These are phyloP conservation scores for Achlya flavicornis DNA, from an alignment of 2,888 invertebrate species.

Conservation along the genomic window DNA sequence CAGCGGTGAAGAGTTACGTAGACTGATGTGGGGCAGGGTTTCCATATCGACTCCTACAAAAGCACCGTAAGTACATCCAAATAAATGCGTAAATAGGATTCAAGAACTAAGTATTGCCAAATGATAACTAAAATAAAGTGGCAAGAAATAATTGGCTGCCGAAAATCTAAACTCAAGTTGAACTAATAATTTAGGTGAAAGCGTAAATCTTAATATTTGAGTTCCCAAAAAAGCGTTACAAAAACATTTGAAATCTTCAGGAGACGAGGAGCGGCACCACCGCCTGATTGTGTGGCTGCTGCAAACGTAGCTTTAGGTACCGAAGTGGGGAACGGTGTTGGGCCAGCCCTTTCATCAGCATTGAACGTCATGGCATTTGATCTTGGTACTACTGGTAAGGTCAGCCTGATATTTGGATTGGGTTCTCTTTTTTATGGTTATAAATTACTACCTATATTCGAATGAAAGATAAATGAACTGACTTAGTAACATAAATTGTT, in stretches of 20 bases:
- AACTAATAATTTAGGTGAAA: too few relatives aligned
- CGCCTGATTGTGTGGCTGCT: slow-evolving; percentile 68
- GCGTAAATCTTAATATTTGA: too few relatives aligned
- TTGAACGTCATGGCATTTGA: slow-evolving; percentile 93
- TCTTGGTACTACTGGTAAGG: slow-evolving; percentile 57
- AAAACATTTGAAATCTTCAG: slow-evolving; percentile 28
- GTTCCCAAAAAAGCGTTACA: too few relatives aligned
- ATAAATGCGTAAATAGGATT: not conserved
- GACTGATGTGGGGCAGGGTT: slow-evolving; percentile 95
- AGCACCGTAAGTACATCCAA: slow-evolving; percentile 68
- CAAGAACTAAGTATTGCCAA: not conserved
- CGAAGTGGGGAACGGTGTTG: slow-evolving; percentile 73
- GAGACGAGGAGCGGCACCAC: slow-evolving; percentile 56
- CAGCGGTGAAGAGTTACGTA: slow-evolving; percentile 93
- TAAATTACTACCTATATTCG: too few relatives aligned
- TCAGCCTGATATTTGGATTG: too few relatives aligned
- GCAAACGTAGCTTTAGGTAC: slow-evolving; percentile 58
- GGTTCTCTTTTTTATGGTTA: too few relatives aligned
- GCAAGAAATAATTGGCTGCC: too few relatives aligned
- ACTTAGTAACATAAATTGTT: not conserved
- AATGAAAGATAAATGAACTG: too few relatives aligned
- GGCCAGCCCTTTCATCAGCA: slow-evolving; percentile 87
- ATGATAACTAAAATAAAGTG: too few relatives aligned
- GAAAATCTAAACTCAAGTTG: too few relatives aligned
- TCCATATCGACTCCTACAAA: slow-evolving; percentile 94